These are phyloP conservation scores for Frieseomelitta varia DNA, from an alignment of 1,140 invertebrate species.

Conservation along the genomic window DNA sequence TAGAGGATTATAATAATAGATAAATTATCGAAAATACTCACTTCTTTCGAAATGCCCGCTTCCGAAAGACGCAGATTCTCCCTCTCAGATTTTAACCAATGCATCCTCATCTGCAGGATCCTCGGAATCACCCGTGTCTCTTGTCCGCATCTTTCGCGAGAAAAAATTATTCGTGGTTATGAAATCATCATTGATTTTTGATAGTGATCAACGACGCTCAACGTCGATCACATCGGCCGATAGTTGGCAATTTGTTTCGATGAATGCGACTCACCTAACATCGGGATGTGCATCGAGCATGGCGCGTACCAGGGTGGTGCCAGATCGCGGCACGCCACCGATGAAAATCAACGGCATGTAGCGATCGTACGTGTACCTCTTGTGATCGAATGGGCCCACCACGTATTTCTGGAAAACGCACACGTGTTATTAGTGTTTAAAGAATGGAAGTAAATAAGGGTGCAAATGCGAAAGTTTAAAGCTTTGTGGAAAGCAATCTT, in stretches of 20 bases:
- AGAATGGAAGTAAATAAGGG: neutral
- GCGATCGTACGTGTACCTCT: constrained; percentile 89
- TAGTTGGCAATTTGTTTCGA: constrained; percentile 38
- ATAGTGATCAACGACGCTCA: constrained; percentile 9
- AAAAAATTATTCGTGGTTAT: neutral
- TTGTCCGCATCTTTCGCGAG: constrained; percentile 92
- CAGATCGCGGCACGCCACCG: constrained; percentile 97
- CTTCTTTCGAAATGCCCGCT: constrained; percentile 96
- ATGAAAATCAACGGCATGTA: constrained; percentile 98
- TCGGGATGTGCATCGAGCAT: constrained; percentile 99
- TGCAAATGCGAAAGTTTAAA: no score
- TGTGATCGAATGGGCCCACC: constrained; percentile 84
- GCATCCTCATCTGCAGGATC: constrained; percentile 94
- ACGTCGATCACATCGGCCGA: constrained; percentile 13
- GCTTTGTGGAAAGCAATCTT: no score
- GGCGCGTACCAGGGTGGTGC: constrained; percentile 98
- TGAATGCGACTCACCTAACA: constrained; percentile 85
- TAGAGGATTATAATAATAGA: no score
- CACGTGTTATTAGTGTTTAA: neutral
- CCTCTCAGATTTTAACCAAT: constrained; percentile 96
- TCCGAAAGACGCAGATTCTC: constrained; percentile 94
- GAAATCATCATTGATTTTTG: neutral
- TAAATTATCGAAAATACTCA: constrained; percentile 66
- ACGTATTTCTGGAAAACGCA: constrained; percentile 84
- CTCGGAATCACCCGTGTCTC: constrained; percentile 98